Percentiles rank a stretch among this genome's conserved stretches.
Evolutionary conservation across 2,113 vertebrate species (phyloP).

Genomic region (Cisticola juncidis): DNA sequence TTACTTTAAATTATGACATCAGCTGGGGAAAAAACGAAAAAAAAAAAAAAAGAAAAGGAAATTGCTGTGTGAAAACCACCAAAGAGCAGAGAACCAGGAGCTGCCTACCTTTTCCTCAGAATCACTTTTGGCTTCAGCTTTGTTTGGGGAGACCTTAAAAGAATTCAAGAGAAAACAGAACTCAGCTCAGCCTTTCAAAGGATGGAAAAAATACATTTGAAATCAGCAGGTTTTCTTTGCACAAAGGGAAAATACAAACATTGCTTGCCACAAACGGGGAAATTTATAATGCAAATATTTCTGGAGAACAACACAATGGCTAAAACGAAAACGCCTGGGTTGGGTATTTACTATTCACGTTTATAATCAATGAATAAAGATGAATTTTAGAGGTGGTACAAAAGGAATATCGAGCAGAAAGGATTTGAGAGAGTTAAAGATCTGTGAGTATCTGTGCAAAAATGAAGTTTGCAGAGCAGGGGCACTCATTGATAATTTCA

Average conservation of each 20-base stretch:
- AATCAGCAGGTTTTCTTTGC: neutral
- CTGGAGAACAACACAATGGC: neutral
- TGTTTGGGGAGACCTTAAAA: slow-evolving; percentile 77
- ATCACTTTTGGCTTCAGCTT: slow-evolving; percentile 73
- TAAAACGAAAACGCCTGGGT: neutral
- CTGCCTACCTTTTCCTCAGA: slow-evolving; percentile 75
- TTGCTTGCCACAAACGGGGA: neutral
- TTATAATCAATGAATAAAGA: neutral
- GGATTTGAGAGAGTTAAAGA: neutral
- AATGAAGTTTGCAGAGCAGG: neutral
- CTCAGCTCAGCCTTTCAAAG: neutral
- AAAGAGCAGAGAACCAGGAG: neutral
- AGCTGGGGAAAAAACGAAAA: neutral
- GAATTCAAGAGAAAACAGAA: neutral
- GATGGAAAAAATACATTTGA: neutral
- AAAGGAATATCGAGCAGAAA: neutral
- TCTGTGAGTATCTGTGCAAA: neutral
- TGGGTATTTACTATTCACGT: neutral
- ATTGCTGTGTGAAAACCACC: neutral
- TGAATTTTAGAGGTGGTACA: neutral
- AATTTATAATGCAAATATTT: neutral
- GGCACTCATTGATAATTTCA: neutral
- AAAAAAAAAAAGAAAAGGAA: neutral
- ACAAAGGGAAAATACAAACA: neutral
- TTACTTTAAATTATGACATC: neutral